These are phyloP conservation scores for Plutella xylostella DNA, from an alignment of 2,888 invertebrate species.

Conservation along the genomic window DNA sequence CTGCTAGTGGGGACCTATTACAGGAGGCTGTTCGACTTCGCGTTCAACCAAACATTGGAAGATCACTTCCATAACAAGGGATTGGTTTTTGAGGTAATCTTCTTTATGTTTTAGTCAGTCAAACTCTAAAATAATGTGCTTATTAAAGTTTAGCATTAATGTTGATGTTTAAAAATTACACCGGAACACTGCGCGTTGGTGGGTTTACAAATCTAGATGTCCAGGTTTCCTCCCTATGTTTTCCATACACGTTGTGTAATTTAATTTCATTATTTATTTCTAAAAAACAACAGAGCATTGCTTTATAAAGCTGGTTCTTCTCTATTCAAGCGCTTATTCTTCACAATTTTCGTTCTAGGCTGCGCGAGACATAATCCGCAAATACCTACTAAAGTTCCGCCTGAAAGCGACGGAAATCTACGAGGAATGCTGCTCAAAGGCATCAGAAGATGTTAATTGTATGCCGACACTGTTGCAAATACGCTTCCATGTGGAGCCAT, in stretches of 20 bases:
- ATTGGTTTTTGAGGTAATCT: slow-evolving; percentile 53
- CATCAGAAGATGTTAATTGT: slow-evolving; percentile 29
- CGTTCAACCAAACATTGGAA: slow-evolving; percentile 42
- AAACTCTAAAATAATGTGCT: too few relatives aligned
- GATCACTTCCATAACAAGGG: slow-evolving; percentile 50
- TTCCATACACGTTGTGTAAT: too few relatives aligned
- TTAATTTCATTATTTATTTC: too few relatives aligned
- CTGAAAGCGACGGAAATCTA: slow-evolving; percentile 53
- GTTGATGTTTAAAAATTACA: too few relatives aligned
- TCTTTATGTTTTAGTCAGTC: neutral
- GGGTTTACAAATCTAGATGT: too few relatives aligned
- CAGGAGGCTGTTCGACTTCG: slow-evolving; percentile 46
- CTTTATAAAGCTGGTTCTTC: neutral
- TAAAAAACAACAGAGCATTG: too few relatives aligned
- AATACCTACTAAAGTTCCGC: slow-evolving; percentile 72
- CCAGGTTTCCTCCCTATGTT: too few relatives aligned
- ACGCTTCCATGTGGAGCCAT: slow-evolving; percentile 49
- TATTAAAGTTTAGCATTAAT: too few relatives aligned
- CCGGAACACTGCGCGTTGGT: too few relatives aligned
- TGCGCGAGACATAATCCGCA: slow-evolving; percentile 70
- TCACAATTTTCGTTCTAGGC: slow-evolving; percentile 50
- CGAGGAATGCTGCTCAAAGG: slow-evolving; percentile 32
- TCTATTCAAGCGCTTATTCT: neutral
- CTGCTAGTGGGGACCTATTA: slow-evolving; percentile 55
- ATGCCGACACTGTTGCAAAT: slow-evolving; percentile 56